Percentiles rank a stretch among this genome's conserved stretches.
Evolutionary conservation across 2,797 vertebrate genomes (phyloP).

Genomic region (Sebastes diaconus): DNA sequence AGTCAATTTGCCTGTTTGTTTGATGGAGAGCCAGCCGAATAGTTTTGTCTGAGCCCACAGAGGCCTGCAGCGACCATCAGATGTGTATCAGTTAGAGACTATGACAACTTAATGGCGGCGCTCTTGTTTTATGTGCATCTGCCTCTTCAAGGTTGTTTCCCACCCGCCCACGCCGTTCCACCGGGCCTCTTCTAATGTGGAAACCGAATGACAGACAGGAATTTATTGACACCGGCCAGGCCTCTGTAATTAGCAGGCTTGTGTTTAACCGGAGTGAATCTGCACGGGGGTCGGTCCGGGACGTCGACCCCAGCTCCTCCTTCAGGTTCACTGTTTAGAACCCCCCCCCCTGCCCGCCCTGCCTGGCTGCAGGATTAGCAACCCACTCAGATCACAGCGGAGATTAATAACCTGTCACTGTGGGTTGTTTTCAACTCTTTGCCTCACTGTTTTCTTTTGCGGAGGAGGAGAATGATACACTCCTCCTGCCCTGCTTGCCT

Average conservation of each 20-base stretch:
- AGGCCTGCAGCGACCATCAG: conserved; percentile 46
- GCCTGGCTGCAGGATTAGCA: conserved; percentile 44
- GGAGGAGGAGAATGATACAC: conserved; percentile 49
- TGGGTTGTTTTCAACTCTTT: conserved; percentile 56
- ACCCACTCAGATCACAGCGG: conserved; percentile 43
- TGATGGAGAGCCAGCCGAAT: conserved; percentile 56
- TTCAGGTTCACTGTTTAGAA: background rate
- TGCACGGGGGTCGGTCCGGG: background rate
- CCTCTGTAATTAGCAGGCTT: conserved; percentile 25
- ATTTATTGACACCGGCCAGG: background rate
- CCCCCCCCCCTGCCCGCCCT: rapidly evolving
- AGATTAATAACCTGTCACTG: conserved; percentile 78
- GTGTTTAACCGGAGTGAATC: background rate
- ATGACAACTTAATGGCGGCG: conserved; percentile 64
- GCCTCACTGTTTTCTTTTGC: conserved; percentile 46
- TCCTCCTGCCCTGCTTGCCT: conserved; percentile 13
- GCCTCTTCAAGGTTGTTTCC: conserved; percentile 54
- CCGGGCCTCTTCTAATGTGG: conserved; percentile 10
- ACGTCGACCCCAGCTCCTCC: background rate
- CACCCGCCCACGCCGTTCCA: conserved; percentile 19
- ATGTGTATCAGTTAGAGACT: conserved; percentile 55
- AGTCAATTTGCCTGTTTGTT: conserved; percentile 45
- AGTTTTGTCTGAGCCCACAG: conserved; percentile 35
- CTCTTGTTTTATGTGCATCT: conserved; percentile 61
- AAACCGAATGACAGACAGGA: conserved; percentile 38